phyloP scores from a whole-genome alignment of 2,113 vertebrate species.

The Sclerurus mexicanus region DNA sequence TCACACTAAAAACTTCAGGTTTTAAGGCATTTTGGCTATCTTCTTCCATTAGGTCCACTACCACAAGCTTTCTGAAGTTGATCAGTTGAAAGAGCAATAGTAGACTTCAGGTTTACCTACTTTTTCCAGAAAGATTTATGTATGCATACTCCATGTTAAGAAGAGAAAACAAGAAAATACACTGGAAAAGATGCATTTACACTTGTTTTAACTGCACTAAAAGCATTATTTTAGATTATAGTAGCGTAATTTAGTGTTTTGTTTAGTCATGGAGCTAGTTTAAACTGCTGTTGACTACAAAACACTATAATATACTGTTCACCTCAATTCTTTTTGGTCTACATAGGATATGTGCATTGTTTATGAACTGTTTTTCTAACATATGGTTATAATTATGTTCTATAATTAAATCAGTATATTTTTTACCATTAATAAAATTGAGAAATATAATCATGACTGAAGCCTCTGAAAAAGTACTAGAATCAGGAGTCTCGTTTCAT shows the following conservation, averaged over 20 bases:
- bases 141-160: not conserved
- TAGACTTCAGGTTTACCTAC: not conserved
- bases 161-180: not conserved
- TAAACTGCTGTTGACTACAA: not conserved
- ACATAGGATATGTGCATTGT: not conserved
- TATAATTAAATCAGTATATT: not conserved
- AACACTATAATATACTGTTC: not conserved
- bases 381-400: not conserved
- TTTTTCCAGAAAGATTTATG: not conserved
- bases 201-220: not conserved
- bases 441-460: not conserved
- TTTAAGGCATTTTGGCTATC: too few species aligned
- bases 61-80: not conserved
- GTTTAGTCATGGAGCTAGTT: not conserved
- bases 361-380: not conserved
- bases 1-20: too few species aligned
- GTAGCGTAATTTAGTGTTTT: not conserved
- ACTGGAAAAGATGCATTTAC: not conserved
- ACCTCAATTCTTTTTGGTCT: not conserved
- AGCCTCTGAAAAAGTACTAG: not conserved
- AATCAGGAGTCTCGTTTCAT: not conserved
- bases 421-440: not conserved
- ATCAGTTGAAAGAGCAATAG: not conserved
- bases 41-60: too few species aligned
- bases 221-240: not conserved